Evolutionary conservation across 2,113 vertebrate genomes (phyloP), one percentile per base, ranked within the genome.

Genomic region (Protobothrops mucrosquamatus): DNA sequence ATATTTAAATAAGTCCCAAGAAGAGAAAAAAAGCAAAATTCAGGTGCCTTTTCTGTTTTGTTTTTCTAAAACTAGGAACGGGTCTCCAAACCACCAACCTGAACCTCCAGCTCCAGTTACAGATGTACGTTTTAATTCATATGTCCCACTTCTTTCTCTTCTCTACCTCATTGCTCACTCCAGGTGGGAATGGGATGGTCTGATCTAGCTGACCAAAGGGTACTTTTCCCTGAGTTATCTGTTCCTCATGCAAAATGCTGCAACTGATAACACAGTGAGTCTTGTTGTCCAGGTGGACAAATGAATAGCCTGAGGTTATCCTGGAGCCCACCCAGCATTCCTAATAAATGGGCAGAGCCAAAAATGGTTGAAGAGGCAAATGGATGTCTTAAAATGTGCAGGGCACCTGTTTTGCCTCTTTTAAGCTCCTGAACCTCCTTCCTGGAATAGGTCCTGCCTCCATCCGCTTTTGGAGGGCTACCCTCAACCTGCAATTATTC

Each of bases 61-160:
- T 97, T 93, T 95, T 69, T 90, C 23, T 74, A 23, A 2, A 0
- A 91, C 90, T 93, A 99, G 99, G 95, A 99, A 99, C 85, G 98
- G 99, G 87, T 99, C 99, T n/a, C 99, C 99, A 56, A 99, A 95
- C 95, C 97, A 98, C 61, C 98, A 98, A 93, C 98, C 98, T 89
- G 98, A 98, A 87, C 97, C 97, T 0, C 97, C 97, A 39, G 95
- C 97, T 87, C 97, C 97, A 85, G 96, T 97, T 91, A 94, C 97
- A 92, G 98, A 98, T 94, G 98, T 98, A 97, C 98, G 97, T 98
- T 90, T 91, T 55, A 89, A 91, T 89, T 94, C 95, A 52, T 93
- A 92, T 86, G 93, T 92, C 87, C 39, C 54, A 3, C 61, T 87
- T 43, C 46, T 87, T 54, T 8, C 51, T 39, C 54, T 18, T 48